Evolutionary conservation across 2,888 invertebrate species (phyloP), one percentile per base, ranked within the genome.

Genomic region (Caenorhabditis sp.): DNA sequence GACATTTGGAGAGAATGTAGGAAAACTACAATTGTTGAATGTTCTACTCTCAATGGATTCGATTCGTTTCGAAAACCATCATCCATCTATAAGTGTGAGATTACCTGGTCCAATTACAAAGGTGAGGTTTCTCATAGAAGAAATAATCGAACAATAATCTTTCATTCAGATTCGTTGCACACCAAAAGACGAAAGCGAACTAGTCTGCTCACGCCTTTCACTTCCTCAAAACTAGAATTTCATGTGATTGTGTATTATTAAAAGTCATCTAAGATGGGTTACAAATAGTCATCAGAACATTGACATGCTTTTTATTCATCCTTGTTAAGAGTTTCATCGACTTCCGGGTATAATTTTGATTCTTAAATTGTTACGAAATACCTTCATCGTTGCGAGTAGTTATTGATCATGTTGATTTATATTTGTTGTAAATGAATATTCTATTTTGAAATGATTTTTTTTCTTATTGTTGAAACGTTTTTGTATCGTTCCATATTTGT

Each of bases 1-100:
- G 6, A 69, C 80, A 2, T 58, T 82, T 10, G 77, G 77, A 14
- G 64, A 81, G 6, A 77, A 77, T 14, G 77, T 81, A 6, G 62
- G 73, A 12, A 55, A 65, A n/a, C 5, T 23, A 4, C 58, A 62
- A 21, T 31, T 65, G 4, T 17, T 26, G 0, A 24, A 43, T 5
- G 65, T 58, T 0, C 31, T 64, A 17, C n/a, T 19, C 8, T 61
- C 64, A 14, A 23, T 76, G 60, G 61, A 19, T 1, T 51, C 60
- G 19, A 17, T 68, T 17, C 60, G 54, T 21, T 36, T 36, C 4
- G 23, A 62, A 17, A 58, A 49, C 8, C 37, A 55, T 21, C 71
- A 68, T 10, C 50, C 55, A 14, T 53, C 59, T 3, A 61, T 67
- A 1, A 63, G 31, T 24, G 31, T 51, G 54, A 37, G 61, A 12